Evolutionary conservation across 2,113 vertebrate species (phyloP), one percentile per base, ranked within the genome.

Genomic region (Capricornis sumatraensis): DNA sequence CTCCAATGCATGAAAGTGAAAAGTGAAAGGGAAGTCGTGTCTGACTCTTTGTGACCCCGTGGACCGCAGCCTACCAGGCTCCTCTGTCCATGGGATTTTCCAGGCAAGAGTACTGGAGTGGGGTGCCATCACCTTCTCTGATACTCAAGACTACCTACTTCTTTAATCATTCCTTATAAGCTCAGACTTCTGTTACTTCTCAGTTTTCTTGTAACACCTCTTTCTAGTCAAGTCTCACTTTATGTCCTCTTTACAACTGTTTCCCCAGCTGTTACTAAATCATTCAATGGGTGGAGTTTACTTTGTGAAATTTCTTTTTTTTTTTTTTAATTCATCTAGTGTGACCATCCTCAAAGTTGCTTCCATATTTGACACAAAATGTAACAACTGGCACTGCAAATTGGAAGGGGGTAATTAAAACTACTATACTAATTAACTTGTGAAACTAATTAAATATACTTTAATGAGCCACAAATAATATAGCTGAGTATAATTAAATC

Each of bases 151-250:
- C 21, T 52, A 52, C 71, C 89, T 84, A 87, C 87, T 94, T 96
- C 79, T 88, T 43, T 43, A 82, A 79, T 58, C 50, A 50, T 76
- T 91, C 62, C 67, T 58, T 58, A 28, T 47, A 27, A 47, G 45
- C 30, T 62, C 84, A 93, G 92, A 43, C 23, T 36, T 71, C 52
- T 64, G 14, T 52, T 36, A 7, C 45, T 89, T 74, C 74, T 94
- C 90, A 36, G 11, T 67, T 93, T 94, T 90, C 78, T 62, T 89
- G 58, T 97, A 71, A 67, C 74, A 87, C 57, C 79, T 97, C 93
- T 91, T 94, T 89, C 89, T 89, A 94, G 87, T 87, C 87, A 97
- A 86, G 53, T 97, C 93, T 96, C 93, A 97, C 79, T 89, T 87
- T 78, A 43, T 71, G 52, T 87, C 76, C 19, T 79, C 53, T 33